Conservation (phyloP, 2,888 invertebrate species). For the Parnassius apollo region DNA sequence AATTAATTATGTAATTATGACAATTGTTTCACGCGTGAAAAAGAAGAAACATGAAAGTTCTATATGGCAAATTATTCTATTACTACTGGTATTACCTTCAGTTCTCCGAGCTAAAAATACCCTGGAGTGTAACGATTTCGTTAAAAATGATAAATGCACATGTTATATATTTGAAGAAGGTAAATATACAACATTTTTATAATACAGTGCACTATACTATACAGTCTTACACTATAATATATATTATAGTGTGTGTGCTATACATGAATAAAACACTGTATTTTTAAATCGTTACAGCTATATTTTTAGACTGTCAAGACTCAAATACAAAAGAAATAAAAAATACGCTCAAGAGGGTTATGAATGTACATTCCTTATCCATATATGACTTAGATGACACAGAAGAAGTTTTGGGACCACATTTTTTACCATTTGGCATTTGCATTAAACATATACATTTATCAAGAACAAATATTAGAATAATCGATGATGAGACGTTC, state of each 20-base stretch:
- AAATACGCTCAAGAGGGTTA: conserved; percentile 85
- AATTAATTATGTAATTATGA: conserved; percentile 76
- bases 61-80: conserved; percentile 65
- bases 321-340: conserved; percentile 87
- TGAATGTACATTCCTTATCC: conserved; percentile 89
- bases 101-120: conserved; percentile 76
- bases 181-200: conserved; percentile 51
- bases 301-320: conserved; percentile 93
- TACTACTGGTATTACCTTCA: conserved; percentile 69
- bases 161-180: conserved; percentile 95
- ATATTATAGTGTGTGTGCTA: too few relatives aligned
- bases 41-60: conserved; percentile 63
- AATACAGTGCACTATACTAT: too few relatives aligned
- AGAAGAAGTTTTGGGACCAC: conserved; percentile 87
- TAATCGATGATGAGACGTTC: conserved; percentile 86
- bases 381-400: conserved; percentile 93
- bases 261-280: neutral
- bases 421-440: conserved; percentile 87
- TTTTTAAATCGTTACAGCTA: conserved; percentile 68
- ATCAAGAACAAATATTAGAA: conserved; percentile 87
- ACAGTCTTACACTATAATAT: too few relatives aligned
- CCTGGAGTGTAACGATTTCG: conserved; percentile 85
- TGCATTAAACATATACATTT: conserved; percentile 89
- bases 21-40: conserved; percentile 63
- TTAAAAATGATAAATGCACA: conserved; percentile 89